Evolutionary conservation across 1,140 invertebrate species (phyloP).

Genomic region (Thaumatotibia leucotreta): DNA sequence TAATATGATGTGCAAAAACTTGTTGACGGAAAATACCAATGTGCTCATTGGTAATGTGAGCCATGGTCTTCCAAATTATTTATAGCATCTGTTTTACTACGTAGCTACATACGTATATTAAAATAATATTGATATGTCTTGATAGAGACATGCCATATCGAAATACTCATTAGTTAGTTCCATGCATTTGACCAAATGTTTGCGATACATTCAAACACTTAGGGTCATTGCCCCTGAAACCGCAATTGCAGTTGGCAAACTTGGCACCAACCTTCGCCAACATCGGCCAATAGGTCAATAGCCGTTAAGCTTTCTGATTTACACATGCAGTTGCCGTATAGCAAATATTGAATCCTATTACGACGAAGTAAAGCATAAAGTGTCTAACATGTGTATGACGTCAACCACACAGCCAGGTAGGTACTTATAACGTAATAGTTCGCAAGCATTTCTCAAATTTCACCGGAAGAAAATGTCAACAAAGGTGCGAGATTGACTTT

Average conservation of each 20-base stretch:
- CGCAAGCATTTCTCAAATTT: background rate
- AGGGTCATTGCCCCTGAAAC: background rate
- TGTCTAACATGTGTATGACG: background rate
- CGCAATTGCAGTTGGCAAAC: background rate
- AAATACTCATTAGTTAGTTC: background rate
- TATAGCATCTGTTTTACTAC: no score
- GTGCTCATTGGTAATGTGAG: no score
- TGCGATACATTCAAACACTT: background rate
- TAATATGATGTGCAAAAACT: no score
- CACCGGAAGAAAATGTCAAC: background rate
- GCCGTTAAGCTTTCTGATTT: conserved; percentile 5
- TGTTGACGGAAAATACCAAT: no score
- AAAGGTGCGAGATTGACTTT: background rate
- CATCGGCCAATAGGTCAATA: background rate
- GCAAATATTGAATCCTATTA: background rate
- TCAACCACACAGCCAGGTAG: background rate
- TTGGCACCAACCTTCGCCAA: conserved; percentile 5
- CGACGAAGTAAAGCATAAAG: background rate
- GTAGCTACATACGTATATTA: no score
- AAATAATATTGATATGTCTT: no score
- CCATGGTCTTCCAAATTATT: no score
- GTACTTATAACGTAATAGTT: background rate
- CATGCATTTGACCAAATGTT: background rate
- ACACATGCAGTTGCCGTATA: background rate
- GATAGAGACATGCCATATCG: no score